Evolutionary conservation across 2,888 invertebrate species (phyloP).

Genomic region (Trissoscelio sp.): DNA sequence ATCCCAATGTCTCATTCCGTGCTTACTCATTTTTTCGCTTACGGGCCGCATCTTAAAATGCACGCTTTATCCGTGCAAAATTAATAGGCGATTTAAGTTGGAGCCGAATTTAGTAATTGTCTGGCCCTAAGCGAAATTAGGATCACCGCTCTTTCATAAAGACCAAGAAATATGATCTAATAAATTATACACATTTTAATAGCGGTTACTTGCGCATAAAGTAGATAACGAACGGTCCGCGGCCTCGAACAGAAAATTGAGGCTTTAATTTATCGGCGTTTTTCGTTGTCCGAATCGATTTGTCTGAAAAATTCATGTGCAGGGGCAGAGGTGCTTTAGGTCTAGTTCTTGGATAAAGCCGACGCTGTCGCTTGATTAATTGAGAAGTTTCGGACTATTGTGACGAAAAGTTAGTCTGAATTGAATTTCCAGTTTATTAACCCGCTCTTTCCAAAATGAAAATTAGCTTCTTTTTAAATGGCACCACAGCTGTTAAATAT

Average conservation of each 20-base stretch:
- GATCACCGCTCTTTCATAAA: slow-evolving; percentile 33
- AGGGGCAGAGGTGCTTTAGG: background rate
- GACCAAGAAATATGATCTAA: slow-evolving; percentile 33
- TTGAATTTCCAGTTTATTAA: background rate
- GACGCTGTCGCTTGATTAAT: background rate
- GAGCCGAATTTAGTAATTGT: slow-evolving; percentile 37
- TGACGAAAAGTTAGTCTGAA: background rate
- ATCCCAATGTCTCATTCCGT: slow-evolving; percentile 46
- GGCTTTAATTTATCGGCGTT: slow-evolving; percentile 3
- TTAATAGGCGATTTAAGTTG: slow-evolving; percentile 33
- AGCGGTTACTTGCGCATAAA: slow-evolving; percentile 27
- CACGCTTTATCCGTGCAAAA: slow-evolving; percentile 13
- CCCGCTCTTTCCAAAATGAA: background rate
- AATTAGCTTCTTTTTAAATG: background rate
- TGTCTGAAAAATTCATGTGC: slow-evolving; percentile 18
- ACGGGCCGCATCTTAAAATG: slow-evolving; percentile 26
- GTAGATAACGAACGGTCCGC: slow-evolving; percentile 13
- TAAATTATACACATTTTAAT: slow-evolving; percentile 26
- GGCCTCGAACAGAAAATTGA: slow-evolving; percentile 21
- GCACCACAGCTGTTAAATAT: background rate
- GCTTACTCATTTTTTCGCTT: slow-evolving; percentile 37
- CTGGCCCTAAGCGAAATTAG: slow-evolving; percentile 38
- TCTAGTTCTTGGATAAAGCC: background rate
- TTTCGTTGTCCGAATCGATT: slow-evolving; percentile 6
- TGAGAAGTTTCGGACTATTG: background rate